Base-by-base conservation (phyloP, 2,888 invertebrate genomes). In the Drosophila kanekoi region DNA sequence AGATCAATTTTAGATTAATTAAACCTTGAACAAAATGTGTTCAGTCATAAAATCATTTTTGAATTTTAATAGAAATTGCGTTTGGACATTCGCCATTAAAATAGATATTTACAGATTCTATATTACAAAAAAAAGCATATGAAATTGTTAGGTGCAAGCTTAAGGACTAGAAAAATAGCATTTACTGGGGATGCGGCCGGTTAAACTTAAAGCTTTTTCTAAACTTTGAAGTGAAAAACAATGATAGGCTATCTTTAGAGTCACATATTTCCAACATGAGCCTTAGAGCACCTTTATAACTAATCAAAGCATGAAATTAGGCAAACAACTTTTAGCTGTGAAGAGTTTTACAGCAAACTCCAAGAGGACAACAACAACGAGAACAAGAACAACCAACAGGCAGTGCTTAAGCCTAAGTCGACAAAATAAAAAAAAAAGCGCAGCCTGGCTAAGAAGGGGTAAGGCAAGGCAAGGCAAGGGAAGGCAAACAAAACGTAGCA, bases 221-320 rank as follows among this genome's bases (percentile, higher is more conserved):
- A 23, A 23, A 1, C 6, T 23, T 23, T 23, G 6, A 43, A 32
- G 35, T 41, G 28, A 47, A 13, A n/a, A 40, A 23, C 23, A 35
- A 35, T 4, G 3, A 16, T 8, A 8, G 33, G 11, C 11, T 3
- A 20, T 6, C 3, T 20, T 6, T 3, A 4, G 40, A 40, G 16
- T 28, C n/a, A 18, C 3, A 37, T 6, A 68, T 16, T 6, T 5
- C n/a, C 13, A 54, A 49, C 33, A 23, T 0, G 10, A 9, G 33
- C 33, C 16, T 33, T n/a, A 40, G 16, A 16, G n/a, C 66, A 57
- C 62, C 57, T 79, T 68, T 18, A 41, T 44, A 57, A 68, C 76
- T 70, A 89, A 86, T 83, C 87, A 89, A 89, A 78, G 87, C 90
- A 83, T 83, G 69, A 86, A 89, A 86, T 89, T 86, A 76, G 79